Conservation (phyloP, 1,140 invertebrate species). For the Pachypeltis micranthus region DNA sequence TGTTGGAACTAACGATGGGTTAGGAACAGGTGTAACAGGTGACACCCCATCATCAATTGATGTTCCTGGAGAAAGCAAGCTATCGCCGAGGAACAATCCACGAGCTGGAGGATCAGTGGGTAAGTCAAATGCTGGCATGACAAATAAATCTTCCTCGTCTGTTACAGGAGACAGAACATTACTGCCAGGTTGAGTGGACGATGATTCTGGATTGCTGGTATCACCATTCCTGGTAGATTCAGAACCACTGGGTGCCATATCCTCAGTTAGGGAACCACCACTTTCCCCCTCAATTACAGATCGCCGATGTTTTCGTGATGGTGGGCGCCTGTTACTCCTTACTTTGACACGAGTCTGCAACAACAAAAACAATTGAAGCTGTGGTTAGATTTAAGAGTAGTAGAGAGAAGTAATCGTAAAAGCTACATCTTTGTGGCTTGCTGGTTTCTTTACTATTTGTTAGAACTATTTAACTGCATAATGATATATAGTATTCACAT, state of each 20-base stretch:
- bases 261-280: too few species aligned
- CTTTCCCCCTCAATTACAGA: not conserved
- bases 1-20: not conserved
- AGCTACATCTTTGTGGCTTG: too few species aligned
- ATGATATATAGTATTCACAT: too few species aligned
- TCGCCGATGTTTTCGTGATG: constrained; percentile 7
- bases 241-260: not conserved
- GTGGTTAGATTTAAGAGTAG: too few species aligned
- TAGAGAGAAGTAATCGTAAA: too few species aligned
- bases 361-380: too few species aligned
- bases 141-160: constrained; percentile 21
- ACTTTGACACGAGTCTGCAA: constrained; percentile 14
- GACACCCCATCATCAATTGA: not conserved
- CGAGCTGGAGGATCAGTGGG: not conserved
- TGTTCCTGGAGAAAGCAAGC: constrained; percentile 15
- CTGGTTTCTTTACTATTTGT: too few species aligned
- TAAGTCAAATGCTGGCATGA: not conserved
- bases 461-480: too few species aligned
- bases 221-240: not conserved
- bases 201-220: not conserved
- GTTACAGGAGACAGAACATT: constrained; percentile 17
- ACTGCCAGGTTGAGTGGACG: not conserved
- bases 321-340: constrained; percentile 1
- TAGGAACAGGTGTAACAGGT: not conserved
- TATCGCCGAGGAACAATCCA: constrained; percentile 3